These are phyloP conservation scores for Hemibagrus guttatus DNA, from an alignment of 2,797 vertebrate species.

Conservation along the genomic window DNA sequence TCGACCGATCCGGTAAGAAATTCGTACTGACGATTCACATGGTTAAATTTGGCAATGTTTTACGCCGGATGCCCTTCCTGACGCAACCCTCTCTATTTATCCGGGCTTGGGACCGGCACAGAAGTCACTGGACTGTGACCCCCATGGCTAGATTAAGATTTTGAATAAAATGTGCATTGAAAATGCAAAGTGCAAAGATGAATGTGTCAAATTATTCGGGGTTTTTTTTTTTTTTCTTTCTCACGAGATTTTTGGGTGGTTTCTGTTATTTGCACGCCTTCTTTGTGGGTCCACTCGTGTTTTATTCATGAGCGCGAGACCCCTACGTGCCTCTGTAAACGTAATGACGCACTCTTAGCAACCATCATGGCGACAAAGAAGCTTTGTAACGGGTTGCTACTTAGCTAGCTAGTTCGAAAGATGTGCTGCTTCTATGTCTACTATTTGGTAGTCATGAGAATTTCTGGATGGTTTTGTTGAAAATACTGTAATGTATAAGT, in stretches of 20 bases:
- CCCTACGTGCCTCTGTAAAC: conserved; percentile 56
- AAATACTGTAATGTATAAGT: not conserved
- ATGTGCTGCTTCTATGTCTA: not conserved
- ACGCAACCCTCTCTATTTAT: too few relatives aligned
- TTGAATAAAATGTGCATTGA: not conserved
- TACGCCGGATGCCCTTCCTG: too few relatives aligned
- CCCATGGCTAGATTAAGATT: too few relatives aligned
- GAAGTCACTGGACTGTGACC: too few relatives aligned
- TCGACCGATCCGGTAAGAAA: too few relatives aligned
- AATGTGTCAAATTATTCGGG: not conserved
- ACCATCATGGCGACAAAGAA: conserved; percentile 77
- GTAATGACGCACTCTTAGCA: conserved; percentile 68
- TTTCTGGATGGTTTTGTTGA: not conserved
- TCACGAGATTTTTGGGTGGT: not conserved
- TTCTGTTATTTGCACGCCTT: not conserved
- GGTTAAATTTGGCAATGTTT: too few relatives aligned
- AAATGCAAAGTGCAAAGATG: not conserved
- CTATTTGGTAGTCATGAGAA: not conserved
- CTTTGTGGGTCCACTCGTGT: not conserved
- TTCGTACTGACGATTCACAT: too few relatives aligned
- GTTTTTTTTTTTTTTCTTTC: not conserved
- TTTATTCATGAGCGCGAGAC: conserved; percentile 53
- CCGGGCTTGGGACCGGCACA: too few relatives aligned
- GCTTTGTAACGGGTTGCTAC: conserved; percentile 50
- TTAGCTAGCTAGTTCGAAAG: conserved; percentile 2